Percentiles rank a stretch among this genome's conserved stretches.
Conservation (phyloP, 2,888 invertebrate species). For the Trichogramma dendrolimi region DNA sequence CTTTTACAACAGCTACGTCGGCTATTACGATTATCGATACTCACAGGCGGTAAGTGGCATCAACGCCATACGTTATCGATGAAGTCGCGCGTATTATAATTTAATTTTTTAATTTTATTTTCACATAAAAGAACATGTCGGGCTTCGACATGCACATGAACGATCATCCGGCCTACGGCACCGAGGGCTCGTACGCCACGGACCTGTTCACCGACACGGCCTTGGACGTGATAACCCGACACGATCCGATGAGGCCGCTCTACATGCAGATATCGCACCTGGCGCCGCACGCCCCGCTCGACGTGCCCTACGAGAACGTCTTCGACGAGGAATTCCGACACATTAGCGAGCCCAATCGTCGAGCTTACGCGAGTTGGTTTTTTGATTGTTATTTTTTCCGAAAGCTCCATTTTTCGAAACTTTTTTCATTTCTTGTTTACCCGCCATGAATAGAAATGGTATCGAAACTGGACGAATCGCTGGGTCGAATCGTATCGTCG, state of each 20-base stretch:
- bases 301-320: conserved; percentile 63
- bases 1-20: conserved; percentile 78
- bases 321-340: conserved; percentile 61
- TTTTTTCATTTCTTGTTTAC: not conserved
- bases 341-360: conserved; percentile 66
- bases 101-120: not conserved
- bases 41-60: conserved; percentile 48
- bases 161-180: conserved; percentile 50
- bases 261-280: conserved; percentile 78
- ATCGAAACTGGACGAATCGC: conserved; percentile 60
- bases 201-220: conserved; percentile 69
- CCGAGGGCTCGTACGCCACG: conserved; percentile 63
- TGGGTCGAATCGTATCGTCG: conserved; percentile 58
- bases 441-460: conserved; percentile 57
- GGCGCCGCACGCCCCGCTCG: conserved; percentile 74
- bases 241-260: conserved; percentile 63
- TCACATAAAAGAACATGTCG: conserved; percentile 44
- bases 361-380: conserved; percentile 68
- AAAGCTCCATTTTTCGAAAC: not conserved
- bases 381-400: not conserved
- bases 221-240: conserved; percentile 60
- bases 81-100: not conserved
- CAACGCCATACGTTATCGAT: too few species aligned
- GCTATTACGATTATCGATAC: conserved; percentile 71
- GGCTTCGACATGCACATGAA: conserved; percentile 55